Conservation (phyloP, 2,888 invertebrate species). For the Spodoptera littoralis region DNA sequence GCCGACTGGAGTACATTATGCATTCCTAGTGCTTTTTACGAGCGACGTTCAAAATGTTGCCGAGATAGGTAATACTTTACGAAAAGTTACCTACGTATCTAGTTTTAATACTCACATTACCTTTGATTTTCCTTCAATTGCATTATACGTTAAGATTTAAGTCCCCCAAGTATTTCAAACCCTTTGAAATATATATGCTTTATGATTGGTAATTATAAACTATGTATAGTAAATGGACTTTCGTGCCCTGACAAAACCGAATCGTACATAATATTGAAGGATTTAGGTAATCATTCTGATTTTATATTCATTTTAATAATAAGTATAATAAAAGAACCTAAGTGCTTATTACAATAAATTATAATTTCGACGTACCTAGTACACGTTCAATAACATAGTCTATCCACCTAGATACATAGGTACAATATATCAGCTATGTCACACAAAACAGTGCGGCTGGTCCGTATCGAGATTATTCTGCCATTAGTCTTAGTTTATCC, state of each 20-base stretch:
- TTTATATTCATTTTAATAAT: no score
- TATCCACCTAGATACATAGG: not conserved
- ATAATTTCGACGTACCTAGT: constrained; percentile 1
- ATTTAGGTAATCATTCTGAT: no score
- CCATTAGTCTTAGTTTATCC: constrained; percentile 58
- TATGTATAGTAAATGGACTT: no score
- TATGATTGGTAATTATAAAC: no score
- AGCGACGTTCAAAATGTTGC: constrained; percentile 52
- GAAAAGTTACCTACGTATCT: constrained; percentile 13
- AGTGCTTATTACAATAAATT: not conserved
- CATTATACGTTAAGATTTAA: no score
- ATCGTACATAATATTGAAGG: no score
- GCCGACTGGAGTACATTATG: constrained; percentile 45
- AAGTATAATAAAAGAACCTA: not conserved
- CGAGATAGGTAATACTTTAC: constrained; percentile 27
- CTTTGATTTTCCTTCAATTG: constrained; percentile 11
- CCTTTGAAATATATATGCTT: no score
- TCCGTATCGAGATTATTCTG: constrained; percentile 49
- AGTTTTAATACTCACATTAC: not conserved
- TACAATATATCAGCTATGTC: constrained; percentile 37
- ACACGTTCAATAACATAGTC: not conserved
- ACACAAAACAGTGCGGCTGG: constrained; percentile 29
- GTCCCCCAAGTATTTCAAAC: no score
- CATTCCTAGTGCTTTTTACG: constrained; percentile 55
- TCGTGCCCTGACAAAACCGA: no score